Conservation (phyloP, 2,888 invertebrate species). For the Melanophora roralis region DNA sequence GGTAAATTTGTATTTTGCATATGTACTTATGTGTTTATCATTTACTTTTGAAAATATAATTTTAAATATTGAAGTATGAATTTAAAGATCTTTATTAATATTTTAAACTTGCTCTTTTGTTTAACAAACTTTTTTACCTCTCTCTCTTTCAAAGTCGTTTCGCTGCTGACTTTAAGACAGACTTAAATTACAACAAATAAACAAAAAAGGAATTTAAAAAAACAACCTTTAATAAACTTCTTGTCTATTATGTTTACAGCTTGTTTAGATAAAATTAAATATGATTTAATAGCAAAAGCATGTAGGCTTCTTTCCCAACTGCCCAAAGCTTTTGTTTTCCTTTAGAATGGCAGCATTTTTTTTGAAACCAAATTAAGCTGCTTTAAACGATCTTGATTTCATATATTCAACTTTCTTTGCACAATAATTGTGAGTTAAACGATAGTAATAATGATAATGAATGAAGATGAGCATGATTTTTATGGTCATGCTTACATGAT, state of each 20-base stretch:
- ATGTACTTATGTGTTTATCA: no score
- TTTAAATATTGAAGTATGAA: background rate
- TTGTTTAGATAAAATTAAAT: slow-evolving; percentile 2
- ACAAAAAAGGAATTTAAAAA: background rate
- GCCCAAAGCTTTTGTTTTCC: slow-evolving; percentile 33
- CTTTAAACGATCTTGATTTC: slow-evolving; percentile 44
- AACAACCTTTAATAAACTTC: slow-evolving; percentile 51
- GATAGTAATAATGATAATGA: background rate
- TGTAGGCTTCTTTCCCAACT: slow-evolving; percentile 14
- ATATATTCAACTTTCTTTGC: slow-evolving; percentile 40
- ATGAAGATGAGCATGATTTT: slow-evolving; percentile 33
- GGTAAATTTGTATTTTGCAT: no score
- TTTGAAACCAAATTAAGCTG: background rate
- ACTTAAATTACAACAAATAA: slow-evolving; percentile 45
- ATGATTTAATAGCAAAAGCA: slow-evolving; percentile 39
- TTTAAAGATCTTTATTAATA: background rate
- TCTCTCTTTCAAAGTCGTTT: slow-evolving; percentile 55
- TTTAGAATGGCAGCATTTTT: background rate
- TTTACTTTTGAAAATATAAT: no score
- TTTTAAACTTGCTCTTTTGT: background rate
- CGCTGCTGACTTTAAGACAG: slow-evolving; percentile 38
- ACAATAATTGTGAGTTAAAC: background rate
- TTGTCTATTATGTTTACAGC: slow-evolving; percentile 20
- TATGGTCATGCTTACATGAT: slow-evolving; percentile 57
- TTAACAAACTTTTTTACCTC: background rate